Evolutionary conservation across 1,140 invertebrate genomes (phyloP).

Genomic region (Heliconius congener): DNA sequence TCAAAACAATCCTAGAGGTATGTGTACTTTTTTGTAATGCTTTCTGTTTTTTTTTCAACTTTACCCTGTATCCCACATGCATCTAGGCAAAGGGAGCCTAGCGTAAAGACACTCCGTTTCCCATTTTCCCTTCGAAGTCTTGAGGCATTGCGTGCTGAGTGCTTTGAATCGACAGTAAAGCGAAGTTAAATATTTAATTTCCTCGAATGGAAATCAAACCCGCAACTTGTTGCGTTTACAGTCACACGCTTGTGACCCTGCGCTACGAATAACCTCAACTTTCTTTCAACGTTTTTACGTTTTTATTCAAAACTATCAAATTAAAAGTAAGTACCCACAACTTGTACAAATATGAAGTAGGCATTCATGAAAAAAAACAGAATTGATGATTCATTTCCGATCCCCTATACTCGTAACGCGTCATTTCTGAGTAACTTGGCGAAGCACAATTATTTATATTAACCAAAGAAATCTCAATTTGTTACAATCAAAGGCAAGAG

Average conservation of each 20-base stretch:
- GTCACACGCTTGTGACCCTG: too few species aligned
- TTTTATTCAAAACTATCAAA: neutral
- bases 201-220: too few species aligned
- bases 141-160: too few species aligned
- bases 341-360: neutral
- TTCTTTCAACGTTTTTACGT: too few species aligned
- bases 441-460: slow-evolving; percentile 57
- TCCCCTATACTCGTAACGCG: slow-evolving; percentile 54
- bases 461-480: slow-evolving; percentile 73
- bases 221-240: too few species aligned
- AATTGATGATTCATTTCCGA: slow-evolving; percentile 53
- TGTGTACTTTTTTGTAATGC: neutral
- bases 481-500: slow-evolving; percentile 68
- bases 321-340: neutral
- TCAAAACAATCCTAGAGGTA: neutral
- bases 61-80: too few species aligned
- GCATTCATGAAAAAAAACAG: neutral
- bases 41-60: neutral
- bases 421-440: slow-evolving; percentile 47
- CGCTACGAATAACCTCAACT: too few species aligned
- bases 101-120: too few species aligned
- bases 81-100: too few species aligned
- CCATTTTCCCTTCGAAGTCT: too few species aligned
- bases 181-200: too few species aligned
- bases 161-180: too few species aligned